These are phyloP conservation scores for Thereva nobilitata DNA, from an alignment of 2,888 invertebrate genomes.

Conservation along the genomic window DNA sequence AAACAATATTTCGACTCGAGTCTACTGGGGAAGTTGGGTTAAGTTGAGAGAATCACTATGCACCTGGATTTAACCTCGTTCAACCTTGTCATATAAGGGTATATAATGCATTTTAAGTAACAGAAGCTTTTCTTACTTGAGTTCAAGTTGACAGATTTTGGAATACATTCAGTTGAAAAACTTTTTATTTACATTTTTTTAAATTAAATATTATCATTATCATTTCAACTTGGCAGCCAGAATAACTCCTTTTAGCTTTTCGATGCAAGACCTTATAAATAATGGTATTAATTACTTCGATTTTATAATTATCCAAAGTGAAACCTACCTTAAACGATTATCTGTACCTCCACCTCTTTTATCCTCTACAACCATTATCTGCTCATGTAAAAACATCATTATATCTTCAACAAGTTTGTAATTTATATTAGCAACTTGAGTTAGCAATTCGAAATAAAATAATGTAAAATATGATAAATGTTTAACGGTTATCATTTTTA, in stretches of 20 bases:
- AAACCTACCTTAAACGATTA: slow-evolving; percentile 50
- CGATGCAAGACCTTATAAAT: not conserved
- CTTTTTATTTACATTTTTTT: too few relatives aligned
- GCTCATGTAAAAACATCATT: slow-evolving; percentile 49
- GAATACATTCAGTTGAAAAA: too few relatives aligned
- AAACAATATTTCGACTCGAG: too few relatives aligned
- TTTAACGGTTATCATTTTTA: slow-evolving; percentile 52
- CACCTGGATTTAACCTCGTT: too few relatives aligned
- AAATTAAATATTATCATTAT: too few relatives aligned
- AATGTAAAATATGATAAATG: slow-evolving; percentile 56
- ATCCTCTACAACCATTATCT: slow-evolving; percentile 51
- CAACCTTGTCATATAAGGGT: too few relatives aligned
- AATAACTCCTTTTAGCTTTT: not conserved
- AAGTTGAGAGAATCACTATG: too few relatives aligned
- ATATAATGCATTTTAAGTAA: too few relatives aligned
- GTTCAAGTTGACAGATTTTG: too few relatives aligned
- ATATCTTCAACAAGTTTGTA: slow-evolving; percentile 48
- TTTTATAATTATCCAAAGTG: slow-evolving; percentile 29
- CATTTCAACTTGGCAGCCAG: not conserved
- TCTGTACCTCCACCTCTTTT: slow-evolving; percentile 56
- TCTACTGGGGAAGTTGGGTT: too few relatives aligned
- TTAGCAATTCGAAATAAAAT: slow-evolving; percentile 54
- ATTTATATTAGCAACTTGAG: slow-evolving; percentile 50
- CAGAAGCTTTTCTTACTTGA: too few relatives aligned
- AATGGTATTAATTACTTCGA: slow-evolving; percentile 22